Evolutionary conservation across 2,888 invertebrate species (phyloP).

Genomic region (Phengaris alcon): DNA sequence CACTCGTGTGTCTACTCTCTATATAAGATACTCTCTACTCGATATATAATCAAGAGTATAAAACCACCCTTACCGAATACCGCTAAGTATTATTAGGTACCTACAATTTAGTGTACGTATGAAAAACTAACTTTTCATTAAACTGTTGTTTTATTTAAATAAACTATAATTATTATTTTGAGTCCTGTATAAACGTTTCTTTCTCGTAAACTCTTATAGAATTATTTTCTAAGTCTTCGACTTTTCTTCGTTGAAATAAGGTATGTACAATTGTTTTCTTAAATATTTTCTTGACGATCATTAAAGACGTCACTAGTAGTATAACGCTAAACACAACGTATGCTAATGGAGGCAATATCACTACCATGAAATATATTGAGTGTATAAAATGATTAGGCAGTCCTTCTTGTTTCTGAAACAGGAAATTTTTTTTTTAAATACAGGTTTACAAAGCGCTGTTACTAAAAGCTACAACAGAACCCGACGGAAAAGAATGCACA

Average conservation of each 20-base stretch:
- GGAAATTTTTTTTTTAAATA: neutral
- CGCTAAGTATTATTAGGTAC: too few relatives aligned
- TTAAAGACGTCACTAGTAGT: constrained; percentile 53
- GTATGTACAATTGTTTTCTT: constrained; percentile 51
- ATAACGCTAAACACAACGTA: constrained; percentile 47
- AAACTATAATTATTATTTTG: constrained; percentile 28
- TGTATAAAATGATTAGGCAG: constrained; percentile 71
- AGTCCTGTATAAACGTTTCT: constrained; percentile 54
- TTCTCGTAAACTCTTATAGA: constrained; percentile 60
- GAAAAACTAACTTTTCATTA: neutral
- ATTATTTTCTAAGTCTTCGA: constrained; percentile 53
- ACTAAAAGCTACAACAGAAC: neutral
- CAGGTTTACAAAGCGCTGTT: too few relatives aligned
- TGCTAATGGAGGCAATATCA: constrained; percentile 73
- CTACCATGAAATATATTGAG: constrained; percentile 72
- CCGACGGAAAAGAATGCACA: too few relatives aligned
- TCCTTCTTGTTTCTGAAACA: constrained; percentile 77
- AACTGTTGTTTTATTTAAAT: constrained; percentile 4
- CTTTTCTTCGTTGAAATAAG: constrained; percentile 56
- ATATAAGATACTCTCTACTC: too few relatives aligned
- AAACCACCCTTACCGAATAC: too few relatives aligned
- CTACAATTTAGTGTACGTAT: neutral
- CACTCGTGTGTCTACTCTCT: too few relatives aligned
- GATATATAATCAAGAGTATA: too few relatives aligned
- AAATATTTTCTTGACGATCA: constrained; percentile 56